phyloP scores from a whole-genome alignment of 2,113 vertebrate species.

The Albula glossodonta region DNA sequence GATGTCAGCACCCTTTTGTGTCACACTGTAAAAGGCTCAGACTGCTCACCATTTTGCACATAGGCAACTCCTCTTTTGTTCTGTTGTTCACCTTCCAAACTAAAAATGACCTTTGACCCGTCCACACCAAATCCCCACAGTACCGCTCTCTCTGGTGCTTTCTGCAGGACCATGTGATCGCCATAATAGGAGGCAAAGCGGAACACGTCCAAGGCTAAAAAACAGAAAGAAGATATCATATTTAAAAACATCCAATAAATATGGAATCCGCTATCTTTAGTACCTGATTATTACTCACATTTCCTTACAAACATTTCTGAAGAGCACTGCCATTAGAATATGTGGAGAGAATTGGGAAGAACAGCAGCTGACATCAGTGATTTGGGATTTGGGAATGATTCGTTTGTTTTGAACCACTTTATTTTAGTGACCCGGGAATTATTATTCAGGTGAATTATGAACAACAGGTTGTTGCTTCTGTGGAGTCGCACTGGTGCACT shows the following conservation, averaged over 20 bases:
- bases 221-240: slow-evolving; percentile 5
- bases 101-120: slow-evolving; percentile 58
- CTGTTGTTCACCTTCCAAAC: slow-evolving; percentile 35
- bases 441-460: no score
- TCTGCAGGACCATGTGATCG: slow-evolving; percentile 87
- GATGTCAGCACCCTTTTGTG: background rate
- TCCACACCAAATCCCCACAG: slow-evolving; percentile 79
- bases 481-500: no score
- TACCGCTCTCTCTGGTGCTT: slow-evolving; percentile 74
- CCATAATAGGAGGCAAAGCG: slow-evolving; percentile 82
- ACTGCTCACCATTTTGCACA: slow-evolving; percentile 54
- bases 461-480: no score
- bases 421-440: no score
- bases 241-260: background rate
- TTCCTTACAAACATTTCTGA: no score
- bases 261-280: no score
- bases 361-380: no score
- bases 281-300: no score
- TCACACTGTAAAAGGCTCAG: background rate
- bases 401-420: no score
- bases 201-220: slow-evolving; percentile 59
- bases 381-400: no score
- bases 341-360: no score
- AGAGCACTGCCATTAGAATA: no score
- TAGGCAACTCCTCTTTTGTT: slow-evolving; percentile 18